phyloP scores from a whole-genome alignment of 2,797 vertebrate species.

The Alcedo atthis region DNA sequence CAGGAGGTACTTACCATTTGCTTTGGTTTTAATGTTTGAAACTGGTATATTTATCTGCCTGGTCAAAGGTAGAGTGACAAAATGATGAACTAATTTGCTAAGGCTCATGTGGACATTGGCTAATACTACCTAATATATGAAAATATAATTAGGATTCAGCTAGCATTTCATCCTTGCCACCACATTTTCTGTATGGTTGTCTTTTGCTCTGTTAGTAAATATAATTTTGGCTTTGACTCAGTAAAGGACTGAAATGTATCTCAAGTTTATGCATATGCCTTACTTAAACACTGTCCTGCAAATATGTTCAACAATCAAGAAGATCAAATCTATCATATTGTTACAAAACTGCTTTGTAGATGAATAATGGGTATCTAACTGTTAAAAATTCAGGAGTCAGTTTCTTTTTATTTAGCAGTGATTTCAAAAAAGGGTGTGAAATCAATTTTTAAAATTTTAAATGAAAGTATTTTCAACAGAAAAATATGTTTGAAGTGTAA shows the following conservation, averaged over 20 bases:
- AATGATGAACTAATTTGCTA: neutral
- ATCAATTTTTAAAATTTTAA: neutral
- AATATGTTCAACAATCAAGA: neutral
- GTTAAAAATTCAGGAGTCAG: neutral
- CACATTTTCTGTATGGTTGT: neutral
- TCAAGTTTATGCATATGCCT: neutral
- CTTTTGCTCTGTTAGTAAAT: slow-evolving; percentile 9
- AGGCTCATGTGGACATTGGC: neutral
- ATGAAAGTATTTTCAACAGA: neutral
- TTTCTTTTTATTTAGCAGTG: neutral
- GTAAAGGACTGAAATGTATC: neutral
- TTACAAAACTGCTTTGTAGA: neutral
- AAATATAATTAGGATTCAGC: slow-evolving; percentile 34
- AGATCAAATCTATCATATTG: neutral
- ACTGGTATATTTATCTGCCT: neutral
- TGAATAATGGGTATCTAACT: neutral
- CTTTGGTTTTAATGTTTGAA: slow-evolving; percentile 9
- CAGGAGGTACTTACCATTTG: slow-evolving; percentile 16
- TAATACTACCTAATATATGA: neutral
- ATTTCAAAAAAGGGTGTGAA: neutral
- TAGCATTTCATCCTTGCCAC: slow-evolving; percentile 3
- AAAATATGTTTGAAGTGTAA: slow-evolving; percentile 29
- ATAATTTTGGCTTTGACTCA: slow-evolving; percentile 6
- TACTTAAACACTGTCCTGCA: neutral
- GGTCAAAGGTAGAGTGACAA: slow-evolving; percentile 1